A percentile compares a stretch with the other conserved stretches of the same genome.
Evolutionary conservation across 2,113 vertebrate species (phyloP).

Genomic region (Tretioscincus oriximinensis): DNA sequence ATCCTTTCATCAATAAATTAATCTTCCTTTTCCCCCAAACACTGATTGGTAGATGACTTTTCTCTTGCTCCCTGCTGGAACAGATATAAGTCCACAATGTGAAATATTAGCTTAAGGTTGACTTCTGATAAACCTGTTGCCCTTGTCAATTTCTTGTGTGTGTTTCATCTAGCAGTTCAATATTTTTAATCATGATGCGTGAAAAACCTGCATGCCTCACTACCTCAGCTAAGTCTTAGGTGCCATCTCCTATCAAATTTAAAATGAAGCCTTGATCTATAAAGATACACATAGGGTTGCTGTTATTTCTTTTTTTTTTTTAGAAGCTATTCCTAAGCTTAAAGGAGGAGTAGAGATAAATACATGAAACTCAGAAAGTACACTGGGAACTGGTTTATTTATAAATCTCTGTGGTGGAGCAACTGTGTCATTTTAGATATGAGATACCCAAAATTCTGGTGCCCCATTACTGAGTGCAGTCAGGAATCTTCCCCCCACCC

Average conservation of each 20-base stretch:
- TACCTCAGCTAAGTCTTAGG: slow-evolving; percentile 20
- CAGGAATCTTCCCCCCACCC: too few relatives aligned
- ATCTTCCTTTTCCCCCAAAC: neutral
- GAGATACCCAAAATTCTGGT: too few relatives aligned
- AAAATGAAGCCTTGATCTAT: slow-evolving; percentile 20
- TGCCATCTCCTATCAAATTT: slow-evolving; percentile 13
- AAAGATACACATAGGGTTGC: slow-evolving; percentile 11
- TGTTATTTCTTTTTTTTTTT: neutral
- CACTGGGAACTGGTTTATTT: neutral
- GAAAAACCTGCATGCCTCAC: slow-evolving; percentile 1
- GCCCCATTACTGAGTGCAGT: too few relatives aligned
- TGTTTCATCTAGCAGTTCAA: neutral
- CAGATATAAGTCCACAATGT: neutral
- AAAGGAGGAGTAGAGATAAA: neutral
- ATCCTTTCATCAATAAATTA: slow-evolving; percentile 26
- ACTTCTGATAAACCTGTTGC: neutral
- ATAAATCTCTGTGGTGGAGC: neutral
- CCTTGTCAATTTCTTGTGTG: neutral
- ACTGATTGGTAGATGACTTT: neutral
- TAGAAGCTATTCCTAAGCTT: neutral
- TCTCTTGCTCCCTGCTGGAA: neutral
- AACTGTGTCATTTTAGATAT: too few relatives aligned
- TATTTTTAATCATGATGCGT: slow-evolving; percentile 12
- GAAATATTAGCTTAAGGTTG: slow-evolving; percentile 12
- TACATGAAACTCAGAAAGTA: neutral